Conservation (phyloP, 2,113 vertebrate species). For the Helogale parvula region DNA sequence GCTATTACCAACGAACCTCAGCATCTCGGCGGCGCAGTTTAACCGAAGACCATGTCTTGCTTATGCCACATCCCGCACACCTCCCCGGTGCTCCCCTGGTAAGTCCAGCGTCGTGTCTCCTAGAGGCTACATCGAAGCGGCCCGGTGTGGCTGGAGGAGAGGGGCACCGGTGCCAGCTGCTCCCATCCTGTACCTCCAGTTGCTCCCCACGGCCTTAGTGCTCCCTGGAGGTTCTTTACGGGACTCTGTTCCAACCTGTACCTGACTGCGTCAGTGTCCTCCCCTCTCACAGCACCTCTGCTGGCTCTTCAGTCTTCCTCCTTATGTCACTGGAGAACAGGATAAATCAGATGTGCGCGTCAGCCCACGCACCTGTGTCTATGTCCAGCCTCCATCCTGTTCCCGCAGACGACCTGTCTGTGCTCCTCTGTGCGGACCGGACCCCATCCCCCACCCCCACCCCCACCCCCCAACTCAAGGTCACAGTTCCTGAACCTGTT, state of each 20-base stretch:
- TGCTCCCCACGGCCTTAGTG: accelerated
- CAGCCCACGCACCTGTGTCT: accelerated
- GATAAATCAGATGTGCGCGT: not conserved
- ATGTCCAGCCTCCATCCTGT: accelerated
- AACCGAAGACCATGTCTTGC: not conserved
- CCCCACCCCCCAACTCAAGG: too few relatives aligned
- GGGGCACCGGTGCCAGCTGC: too few relatives aligned
- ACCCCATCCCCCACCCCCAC: too few relatives aligned
- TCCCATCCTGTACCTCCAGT: not conserved
- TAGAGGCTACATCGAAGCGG: not conserved
- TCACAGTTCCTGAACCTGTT: accelerated
- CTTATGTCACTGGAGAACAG: not conserved
- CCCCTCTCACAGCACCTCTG: not conserved
- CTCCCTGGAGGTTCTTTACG: not conserved
- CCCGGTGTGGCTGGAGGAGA: too few relatives aligned
- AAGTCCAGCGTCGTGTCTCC: not conserved
- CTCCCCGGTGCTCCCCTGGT: not conserved
- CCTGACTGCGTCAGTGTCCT: accelerated
- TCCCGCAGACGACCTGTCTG: not conserved
- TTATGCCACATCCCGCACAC: accelerated
- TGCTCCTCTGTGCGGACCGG: too few relatives aligned
- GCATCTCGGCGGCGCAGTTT: not conserved
- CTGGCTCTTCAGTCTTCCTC: not conserved
- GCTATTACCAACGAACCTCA: not conserved
- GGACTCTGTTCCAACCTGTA: not conserved